Conservation (phyloP, 2,113 vertebrate genomes). For the Onychorhynchus coronatus region DNA sequence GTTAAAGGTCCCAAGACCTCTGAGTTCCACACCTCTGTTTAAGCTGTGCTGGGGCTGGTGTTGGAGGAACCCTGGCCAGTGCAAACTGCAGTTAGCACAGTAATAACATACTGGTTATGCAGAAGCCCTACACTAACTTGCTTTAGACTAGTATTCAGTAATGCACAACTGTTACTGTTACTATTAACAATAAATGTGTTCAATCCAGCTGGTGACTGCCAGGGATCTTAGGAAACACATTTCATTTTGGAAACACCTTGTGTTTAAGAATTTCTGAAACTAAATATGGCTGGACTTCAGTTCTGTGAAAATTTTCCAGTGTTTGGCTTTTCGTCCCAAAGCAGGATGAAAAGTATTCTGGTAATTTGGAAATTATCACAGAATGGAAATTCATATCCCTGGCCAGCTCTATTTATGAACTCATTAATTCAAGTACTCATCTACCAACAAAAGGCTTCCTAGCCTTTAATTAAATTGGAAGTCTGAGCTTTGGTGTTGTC, state of each 20-base stretch:
- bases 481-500: background rate
- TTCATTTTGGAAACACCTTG: constrained; percentile 39
- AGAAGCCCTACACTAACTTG: background rate
- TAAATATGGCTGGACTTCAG: constrained; percentile 20
- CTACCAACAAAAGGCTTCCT: background rate
- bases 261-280: constrained; percentile 39
- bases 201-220: background rate
- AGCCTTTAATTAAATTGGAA: background rate
- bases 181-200: background rate
- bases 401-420: constrained; percentile 3
- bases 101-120: background rate
- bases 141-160: background rate
- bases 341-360: constrained; percentile 30
- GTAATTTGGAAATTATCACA: constrained; percentile 44
- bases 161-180: background rate
- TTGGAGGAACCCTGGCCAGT: background rate
- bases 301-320: constrained; percentile 38
- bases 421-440: background rate
- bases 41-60: background rate
- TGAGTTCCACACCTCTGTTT: background rate
- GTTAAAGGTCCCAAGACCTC: background rate
- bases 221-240: background rate
- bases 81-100: background rate
- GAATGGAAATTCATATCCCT: constrained; percentile 44
- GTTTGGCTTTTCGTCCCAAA: constrained; percentile 8